Conservation (phyloP, 2,113 vertebrate species). For the Spea bombifrons region DNA sequence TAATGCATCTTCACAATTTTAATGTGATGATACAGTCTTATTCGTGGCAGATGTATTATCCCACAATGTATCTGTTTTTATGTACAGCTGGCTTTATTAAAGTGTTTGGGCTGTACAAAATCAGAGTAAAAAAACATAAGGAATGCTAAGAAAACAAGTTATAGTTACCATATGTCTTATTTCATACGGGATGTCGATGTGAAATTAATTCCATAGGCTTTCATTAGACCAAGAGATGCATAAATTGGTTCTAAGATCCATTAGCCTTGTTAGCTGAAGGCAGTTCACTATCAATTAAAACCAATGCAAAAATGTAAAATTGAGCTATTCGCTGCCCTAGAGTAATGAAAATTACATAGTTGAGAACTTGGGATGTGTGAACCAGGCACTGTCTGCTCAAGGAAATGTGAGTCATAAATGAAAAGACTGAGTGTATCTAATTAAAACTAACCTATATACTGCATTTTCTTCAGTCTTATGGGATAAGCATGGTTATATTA, state of each 20-base stretch:
- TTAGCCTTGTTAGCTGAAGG: neutral
- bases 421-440: neutral
- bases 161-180: neutral
- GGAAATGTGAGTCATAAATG: neutral
- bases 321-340: neutral
- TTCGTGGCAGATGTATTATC: neutral
- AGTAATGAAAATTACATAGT: neutral
- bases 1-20: no score
- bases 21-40: neutral
- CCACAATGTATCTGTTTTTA: neutral
- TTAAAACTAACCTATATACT: neutral
- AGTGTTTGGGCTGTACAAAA: neutral
- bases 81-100: neutral
- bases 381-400: neutral
- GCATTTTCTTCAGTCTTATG: no score
- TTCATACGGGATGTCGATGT: neutral
- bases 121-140: neutral
- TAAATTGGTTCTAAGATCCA: neutral
- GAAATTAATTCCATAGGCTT: neutral
- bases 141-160: neutral
- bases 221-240: neutral
- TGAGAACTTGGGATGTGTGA: no score
- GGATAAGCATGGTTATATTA: no score
- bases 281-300: neutral
- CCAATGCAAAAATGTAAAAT: neutral